Evolutionary conservation across 2,797 vertebrate species (phyloP), one percentile per base, ranked within the genome.

Genomic region (Manis pentadactyla): DNA sequence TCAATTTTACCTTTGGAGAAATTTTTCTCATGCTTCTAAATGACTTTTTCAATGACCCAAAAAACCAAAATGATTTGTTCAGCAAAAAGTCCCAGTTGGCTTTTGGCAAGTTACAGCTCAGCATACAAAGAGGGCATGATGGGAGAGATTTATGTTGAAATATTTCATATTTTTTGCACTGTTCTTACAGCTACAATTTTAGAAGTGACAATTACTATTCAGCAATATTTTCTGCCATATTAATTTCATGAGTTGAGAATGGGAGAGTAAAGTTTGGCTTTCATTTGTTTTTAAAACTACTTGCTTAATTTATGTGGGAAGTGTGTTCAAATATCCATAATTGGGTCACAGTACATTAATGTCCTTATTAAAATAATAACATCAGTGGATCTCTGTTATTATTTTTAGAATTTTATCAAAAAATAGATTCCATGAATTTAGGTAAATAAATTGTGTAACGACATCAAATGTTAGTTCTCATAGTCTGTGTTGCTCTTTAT

Each of bases 181-280:
- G 12, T 73, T 2, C 9, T 92, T 95, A 92, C 53, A 94, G 75
- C 27, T 51, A 23, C 73, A 94, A 73, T 91, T 68, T 95, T 37
- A 0, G 85, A 23, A 86, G 19, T 17, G 75, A 31, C 31, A 71
- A 61, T 68, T 96, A 96, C 87, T 88, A 34, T 83, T 96, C 77
- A 96, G 15, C 51, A 93, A 34, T 64, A 14, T 0, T 93, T 94
- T 79, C 92, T 93, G 84, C 14, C 21, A 25, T 51, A 75, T 89
- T 92, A 69, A 92, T 94, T 90, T 88, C 12, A 61, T 57, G 84
- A 88, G 29, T 61, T 94, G 66, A 95, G 49, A 88, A 87, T 90
- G 23, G 7, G 49, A 34, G 1, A 49, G 89, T 92, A 61, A 87
- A 79, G 17, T 66, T 12, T 53, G 17, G 53, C 39, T 55, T 66